Evolutionary conservation across 1,140 invertebrate species (phyloP), one percentile per base, ranked within the genome.

Genomic region (Pygmarrhopalites habei): DNA sequence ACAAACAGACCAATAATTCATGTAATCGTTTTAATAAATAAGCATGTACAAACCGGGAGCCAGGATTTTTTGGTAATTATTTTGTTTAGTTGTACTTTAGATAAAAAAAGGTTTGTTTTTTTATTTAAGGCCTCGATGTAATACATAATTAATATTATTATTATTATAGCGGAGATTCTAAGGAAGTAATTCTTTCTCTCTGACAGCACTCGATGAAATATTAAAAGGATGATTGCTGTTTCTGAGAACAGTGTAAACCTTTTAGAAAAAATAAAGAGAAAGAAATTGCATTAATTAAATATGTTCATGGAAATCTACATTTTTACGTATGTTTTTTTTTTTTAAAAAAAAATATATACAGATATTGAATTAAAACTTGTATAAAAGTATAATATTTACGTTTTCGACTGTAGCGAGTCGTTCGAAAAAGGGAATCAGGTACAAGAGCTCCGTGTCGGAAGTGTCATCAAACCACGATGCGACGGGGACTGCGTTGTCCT

Each of bases 391-490:
- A n/a, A n/a, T n/a, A n/a, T n/a, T n/a, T 72, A 95, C 90, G 80
- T 90, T 92, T 73, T 95, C 90, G 72, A 92, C 89, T 80, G 89
- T 91, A 77, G 90, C 92, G 66, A 97, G 80, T 77, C 91, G 90
- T 77, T 96, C 93, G 76, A 97, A 92, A 75, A 96, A 91, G 62
- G 94, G 94, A 75, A 97, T 92, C 72, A 97, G 80, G 78, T 98
- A 92, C 69, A 92, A 81, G 47, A 98, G 81, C 79, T 97, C 94
- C 56, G 89, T 89, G 77, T 98, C 94, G 72, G 87, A 88, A 83
- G 92, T 92, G 77, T 97, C 94, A 77, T 97, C 93, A 78, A 97
- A 97, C 94, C 94, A 97, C 62, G 92, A 95, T 75, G 89, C 89
- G 61, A 96, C 92, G 76, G 93, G 92, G 77, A 97, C 90, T 12